Conservation (phyloP, 2,888 invertebrate genomes). For the Bembecia ichneumoniformis region DNA sequence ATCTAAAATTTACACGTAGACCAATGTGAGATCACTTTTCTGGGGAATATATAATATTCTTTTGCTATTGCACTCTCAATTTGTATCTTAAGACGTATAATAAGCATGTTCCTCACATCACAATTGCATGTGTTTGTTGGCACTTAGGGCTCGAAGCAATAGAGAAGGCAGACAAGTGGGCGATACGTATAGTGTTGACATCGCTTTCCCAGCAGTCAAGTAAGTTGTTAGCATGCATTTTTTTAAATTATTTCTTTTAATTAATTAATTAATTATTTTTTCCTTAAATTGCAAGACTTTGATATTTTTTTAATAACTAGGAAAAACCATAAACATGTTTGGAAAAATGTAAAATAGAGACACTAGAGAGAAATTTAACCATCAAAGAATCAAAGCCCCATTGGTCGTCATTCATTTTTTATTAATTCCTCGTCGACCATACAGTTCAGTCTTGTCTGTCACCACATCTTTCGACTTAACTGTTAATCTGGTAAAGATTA, state of each 20-base stretch:
- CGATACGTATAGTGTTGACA: conserved; percentile 92
- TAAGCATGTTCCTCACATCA: conserved; percentile 59
- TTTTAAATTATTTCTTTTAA: conserved; percentile 18
- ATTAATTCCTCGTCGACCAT: too few relatives aligned
- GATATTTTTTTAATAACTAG: neutral
- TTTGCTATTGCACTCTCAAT: conserved; percentile 1
- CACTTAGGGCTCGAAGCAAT: conserved; percentile 77
- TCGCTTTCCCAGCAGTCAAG: conserved; percentile 93
- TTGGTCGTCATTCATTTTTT: too few relatives aligned
- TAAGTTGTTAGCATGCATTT: conserved; percentile 72
- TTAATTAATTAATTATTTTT: conserved; percentile 20
- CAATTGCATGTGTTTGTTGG: conserved; percentile 65
- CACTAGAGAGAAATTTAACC: too few relatives aligned
- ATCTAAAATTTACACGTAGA: too few relatives aligned
- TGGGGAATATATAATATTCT: neutral
- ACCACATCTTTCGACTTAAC: too few relatives aligned
- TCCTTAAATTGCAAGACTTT: neutral
- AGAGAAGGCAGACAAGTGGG: conserved; percentile 90
- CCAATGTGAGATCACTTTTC: too few relatives aligned
- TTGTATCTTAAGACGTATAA: neutral
- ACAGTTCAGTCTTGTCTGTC: too few relatives aligned
- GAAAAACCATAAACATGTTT: too few relatives aligned
- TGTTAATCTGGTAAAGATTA: too few relatives aligned
- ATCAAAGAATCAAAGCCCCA: too few relatives aligned
- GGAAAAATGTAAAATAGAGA: too few relatives aligned